Evolutionary conservation across 2,797 vertebrate species (phyloP), one percentile per base, ranked within the genome.

Genomic region (Alectoris magna): DNA sequence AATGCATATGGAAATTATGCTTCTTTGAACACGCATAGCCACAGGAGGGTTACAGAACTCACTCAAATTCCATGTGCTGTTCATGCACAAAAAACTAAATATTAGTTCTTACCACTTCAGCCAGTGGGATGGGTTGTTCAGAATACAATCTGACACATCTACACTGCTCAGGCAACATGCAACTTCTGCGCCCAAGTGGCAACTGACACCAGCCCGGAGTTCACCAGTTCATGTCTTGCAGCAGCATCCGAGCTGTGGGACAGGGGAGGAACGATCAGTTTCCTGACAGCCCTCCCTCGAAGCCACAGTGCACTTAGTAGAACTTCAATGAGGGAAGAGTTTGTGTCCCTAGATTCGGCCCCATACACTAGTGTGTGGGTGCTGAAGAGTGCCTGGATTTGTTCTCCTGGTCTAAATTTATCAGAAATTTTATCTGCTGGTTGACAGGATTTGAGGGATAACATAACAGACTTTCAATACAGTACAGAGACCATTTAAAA

Each of bases 111-210:
- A 14, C 34, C 39, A 8, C 39, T 19, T 23, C 22, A 31, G 36
- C 16, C 18, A 21, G 29, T 8, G 24, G 48, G 55, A 10, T 14
- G 11, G 38, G 22, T 24, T 41, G 39, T 26, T 69, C 48, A 14
- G 14, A 4, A 15, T 16, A 27, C n/a, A 27, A 11, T n/a, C n/a
- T 14, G 56, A 41, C 17, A 24, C 1, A 0, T 56, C 26, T 36
- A 15, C 10, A 2, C 39, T 5, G 2, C 43, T 41, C 0, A 1
- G 7, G 10, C 11, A 27, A 21, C 4, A 1, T 2, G 10, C 11
- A 18, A 31, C 41, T 13, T 38, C 36, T 34, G 31, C 59, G 53
- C n/a, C 7, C 11, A 3, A 34, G 64, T 34, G 31, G 43, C 1
- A 1, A 8, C 14, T 14, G 31, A 38, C 49, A 39, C 34, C 16